These are phyloP conservation scores for Onychomys leucogaster DNA, from an alignment of 2,797 vertebrate genomes.

Conservation along the genomic window DNA sequence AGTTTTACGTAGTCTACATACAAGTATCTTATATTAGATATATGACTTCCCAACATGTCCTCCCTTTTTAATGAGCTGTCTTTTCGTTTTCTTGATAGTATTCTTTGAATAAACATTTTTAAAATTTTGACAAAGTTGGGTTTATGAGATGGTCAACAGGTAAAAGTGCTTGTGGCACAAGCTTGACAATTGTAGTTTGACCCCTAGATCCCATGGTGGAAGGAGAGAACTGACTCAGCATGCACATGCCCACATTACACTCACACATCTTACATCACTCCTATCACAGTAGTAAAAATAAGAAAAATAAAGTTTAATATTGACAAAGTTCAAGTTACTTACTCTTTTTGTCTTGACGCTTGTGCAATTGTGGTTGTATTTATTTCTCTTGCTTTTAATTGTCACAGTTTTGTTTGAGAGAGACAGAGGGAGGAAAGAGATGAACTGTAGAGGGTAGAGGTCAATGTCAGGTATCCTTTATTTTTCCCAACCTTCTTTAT, in stretches of 20 bases:
- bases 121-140: background rate
- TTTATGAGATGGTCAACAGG: background rate
- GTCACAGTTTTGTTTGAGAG: background rate
- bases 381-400: background rate
- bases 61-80: background rate
- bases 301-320: background rate
- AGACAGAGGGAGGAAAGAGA: background rate
- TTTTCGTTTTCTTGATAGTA: background rate
- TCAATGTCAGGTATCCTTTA: background rate
- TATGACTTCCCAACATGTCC: background rate
- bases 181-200: background rate
- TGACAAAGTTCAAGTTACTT: background rate
- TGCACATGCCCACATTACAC: too few relatives aligned
- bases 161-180: background rate
- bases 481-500: background rate
- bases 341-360: background rate
- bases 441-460: background rate
- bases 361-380: background rate
- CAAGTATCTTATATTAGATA: background rate
- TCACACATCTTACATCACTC: background rate
- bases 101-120: background rate
- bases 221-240: background rate
- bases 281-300: too few relatives aligned
- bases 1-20: too few relatives aligned
- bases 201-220: background rate